phyloP scores from a whole-genome alignment of 2,797 vertebrate species.

The Otus scops region DNA sequence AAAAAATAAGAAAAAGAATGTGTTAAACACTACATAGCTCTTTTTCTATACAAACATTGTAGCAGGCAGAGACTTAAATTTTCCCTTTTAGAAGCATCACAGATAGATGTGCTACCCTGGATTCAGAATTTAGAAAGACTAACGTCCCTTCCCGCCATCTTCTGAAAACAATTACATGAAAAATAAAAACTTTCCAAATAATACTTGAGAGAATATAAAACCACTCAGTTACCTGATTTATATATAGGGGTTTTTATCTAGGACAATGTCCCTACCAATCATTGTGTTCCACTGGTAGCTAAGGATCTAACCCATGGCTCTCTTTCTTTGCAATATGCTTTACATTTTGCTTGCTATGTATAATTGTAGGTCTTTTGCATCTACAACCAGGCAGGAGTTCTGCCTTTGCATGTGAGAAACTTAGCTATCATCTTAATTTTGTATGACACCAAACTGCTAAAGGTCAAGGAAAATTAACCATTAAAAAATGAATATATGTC shows the following conservation, averaged over 20 bases:
- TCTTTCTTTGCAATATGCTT: neutral
- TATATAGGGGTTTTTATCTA: neutral
- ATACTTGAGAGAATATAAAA: neutral
- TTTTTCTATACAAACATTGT: neutral
- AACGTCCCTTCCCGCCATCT: neutral
- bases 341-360: neutral
- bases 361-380: neutral
- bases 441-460: neutral
- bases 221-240: neutral
- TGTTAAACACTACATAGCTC: neutral
- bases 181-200: neutral
- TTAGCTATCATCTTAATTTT: neutral
- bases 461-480: neutral
- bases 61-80: neutral
- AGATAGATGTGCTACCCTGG: neutral
- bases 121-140: neutral
- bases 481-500: neutral
- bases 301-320: neutral
- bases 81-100: neutral
- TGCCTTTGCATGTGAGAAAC: neutral
- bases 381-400: neutral
- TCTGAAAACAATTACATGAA: neutral
- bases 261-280: neutral
- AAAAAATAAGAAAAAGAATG: neutral
- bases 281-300: neutral